A percentile compares a stretch with the other conserved stretches of the same genome.
These are phyloP conservation scores for Megaceryle maxima DNA, from an alignment of 2,113 vertebrate genomes.

Conservation along the genomic window DNA sequence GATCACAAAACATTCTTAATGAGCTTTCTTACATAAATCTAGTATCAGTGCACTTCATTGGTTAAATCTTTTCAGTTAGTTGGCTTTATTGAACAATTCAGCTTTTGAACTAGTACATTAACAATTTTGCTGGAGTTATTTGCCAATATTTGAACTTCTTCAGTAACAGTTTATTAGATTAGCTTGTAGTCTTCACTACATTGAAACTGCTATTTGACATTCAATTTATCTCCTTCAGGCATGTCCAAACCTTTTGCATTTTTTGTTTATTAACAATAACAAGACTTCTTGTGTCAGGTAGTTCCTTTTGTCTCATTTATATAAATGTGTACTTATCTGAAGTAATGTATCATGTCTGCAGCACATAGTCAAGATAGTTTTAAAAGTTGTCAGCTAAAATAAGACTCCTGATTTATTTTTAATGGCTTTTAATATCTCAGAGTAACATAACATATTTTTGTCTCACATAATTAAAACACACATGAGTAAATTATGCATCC, in stretches of 20 bases:
- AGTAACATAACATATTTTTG: neutral
- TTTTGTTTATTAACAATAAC: neutral
- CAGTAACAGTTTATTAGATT: neutral
- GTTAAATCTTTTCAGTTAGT: slow-evolving; percentile 2
- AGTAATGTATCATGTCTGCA: neutral
- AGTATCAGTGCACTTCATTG: neutral
- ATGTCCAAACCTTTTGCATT: neutral
- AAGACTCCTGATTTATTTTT: neutral
- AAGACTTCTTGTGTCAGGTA: neutral
- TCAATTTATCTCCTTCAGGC: neutral
- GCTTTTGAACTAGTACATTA: neutral
- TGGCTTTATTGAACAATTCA: neutral
- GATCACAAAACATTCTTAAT: neutral
- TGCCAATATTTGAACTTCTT: neutral
- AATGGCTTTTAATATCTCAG: neutral
- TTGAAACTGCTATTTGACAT: neutral
- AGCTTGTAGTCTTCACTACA: neutral
- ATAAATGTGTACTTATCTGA: neutral
- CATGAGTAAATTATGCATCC: neutral
- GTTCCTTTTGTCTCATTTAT: neutral
- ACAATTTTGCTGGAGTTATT: neutral
- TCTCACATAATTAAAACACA: neutral
- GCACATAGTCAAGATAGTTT: neutral
- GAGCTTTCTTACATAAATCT: neutral
- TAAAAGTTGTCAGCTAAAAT: neutral